A percentile compares a stretch with the other conserved stretches of the same genome.
Evolutionary conservation across 2,888 invertebrate genomes (phyloP).

Genomic region (Caenorhabditis sp.): DNA sequence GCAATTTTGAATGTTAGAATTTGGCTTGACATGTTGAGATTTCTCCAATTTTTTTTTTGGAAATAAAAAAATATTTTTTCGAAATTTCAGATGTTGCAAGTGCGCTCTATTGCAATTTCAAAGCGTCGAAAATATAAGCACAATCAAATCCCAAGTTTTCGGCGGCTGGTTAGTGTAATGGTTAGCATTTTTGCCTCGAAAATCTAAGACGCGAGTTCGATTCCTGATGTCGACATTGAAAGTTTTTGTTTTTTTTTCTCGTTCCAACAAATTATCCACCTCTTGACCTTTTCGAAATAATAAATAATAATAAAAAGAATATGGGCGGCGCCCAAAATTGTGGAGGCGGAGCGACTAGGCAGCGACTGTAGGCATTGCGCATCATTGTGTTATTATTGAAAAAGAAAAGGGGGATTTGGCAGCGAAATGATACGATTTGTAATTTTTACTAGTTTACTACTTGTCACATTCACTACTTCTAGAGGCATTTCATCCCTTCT

Average conservation of each 20-base stretch:
- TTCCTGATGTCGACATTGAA: background rate
- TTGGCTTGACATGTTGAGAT: background rate
- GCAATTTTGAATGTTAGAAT: background rate
- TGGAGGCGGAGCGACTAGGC: background rate
- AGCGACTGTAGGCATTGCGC: background rate
- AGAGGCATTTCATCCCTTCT: background rate
- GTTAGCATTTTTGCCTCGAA: no score
- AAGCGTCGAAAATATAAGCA: no score
- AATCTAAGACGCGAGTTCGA: no score
- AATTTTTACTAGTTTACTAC: background rate
- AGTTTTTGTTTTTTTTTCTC: constrained; percentile 9
- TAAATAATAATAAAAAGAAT: background rate
- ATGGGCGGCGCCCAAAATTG: background rate
- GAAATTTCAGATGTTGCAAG: background rate
- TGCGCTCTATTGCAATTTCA: background rate
- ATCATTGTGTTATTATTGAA: background rate
- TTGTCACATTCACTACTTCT: background rate
- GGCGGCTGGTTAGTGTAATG: no score
- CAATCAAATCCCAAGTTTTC: no score
- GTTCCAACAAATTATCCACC: constrained; percentile 1
- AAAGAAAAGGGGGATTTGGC: background rate
- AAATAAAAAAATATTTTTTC: background rate
- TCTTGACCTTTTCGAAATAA: background rate
- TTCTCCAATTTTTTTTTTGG: no score
- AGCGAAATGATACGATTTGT: background rate